Conservation (phyloP, 2,888 invertebrate genomes). For the Geotrupes spiniger region DNA sequence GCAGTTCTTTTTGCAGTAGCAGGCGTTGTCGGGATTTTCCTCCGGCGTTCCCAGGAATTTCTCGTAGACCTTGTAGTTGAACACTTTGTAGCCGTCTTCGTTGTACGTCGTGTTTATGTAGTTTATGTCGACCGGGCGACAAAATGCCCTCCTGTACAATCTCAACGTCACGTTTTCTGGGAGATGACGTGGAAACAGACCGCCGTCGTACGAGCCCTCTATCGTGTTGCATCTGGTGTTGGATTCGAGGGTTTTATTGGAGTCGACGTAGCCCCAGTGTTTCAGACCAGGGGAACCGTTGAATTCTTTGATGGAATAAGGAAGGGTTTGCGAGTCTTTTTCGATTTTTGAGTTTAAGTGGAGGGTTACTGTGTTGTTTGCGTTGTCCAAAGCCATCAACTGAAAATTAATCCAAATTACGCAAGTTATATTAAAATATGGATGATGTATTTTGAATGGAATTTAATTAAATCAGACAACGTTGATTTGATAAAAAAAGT, state of each 20-base stretch:
- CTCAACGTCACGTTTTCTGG: conserved; percentile 55
- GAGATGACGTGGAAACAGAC: conserved; percentile 64
- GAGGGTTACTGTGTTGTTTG: conserved; percentile 58
- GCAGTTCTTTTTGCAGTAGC: conserved; percentile 68
- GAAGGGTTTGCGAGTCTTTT: conserved; percentile 37
- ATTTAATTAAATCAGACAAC: too few relatives aligned
- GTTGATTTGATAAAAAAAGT: background rate
- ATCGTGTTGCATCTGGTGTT: conserved; percentile 66
- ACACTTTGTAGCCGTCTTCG: conserved; percentile 57
- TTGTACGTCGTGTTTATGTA: conserved; percentile 45
- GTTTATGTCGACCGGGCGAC: conserved; percentile 62
- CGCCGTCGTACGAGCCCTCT: conserved; percentile 68
- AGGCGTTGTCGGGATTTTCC: conserved; percentile 60
- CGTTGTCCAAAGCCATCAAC: conserved; percentile 61
- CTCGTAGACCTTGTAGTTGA: conserved; percentile 60
- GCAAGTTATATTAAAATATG: too few relatives aligned
- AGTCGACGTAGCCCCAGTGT: conserved; percentile 62
- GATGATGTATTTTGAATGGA: background rate
- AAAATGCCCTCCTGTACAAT: conserved; percentile 73
- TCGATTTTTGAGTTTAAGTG: conserved; percentile 38
- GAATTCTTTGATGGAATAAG: conserved; percentile 60
- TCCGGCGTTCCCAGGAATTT: conserved; percentile 58
- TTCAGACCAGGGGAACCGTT: conserved; percentile 65
- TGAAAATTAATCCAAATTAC: conserved; percentile 46
- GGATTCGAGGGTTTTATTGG: conserved; percentile 33